Evolutionary conservation across 2,113 vertebrate species (phyloP), one percentile per base, ranked within the genome.

Genomic region (Hippocampus guttulatus): DNA sequence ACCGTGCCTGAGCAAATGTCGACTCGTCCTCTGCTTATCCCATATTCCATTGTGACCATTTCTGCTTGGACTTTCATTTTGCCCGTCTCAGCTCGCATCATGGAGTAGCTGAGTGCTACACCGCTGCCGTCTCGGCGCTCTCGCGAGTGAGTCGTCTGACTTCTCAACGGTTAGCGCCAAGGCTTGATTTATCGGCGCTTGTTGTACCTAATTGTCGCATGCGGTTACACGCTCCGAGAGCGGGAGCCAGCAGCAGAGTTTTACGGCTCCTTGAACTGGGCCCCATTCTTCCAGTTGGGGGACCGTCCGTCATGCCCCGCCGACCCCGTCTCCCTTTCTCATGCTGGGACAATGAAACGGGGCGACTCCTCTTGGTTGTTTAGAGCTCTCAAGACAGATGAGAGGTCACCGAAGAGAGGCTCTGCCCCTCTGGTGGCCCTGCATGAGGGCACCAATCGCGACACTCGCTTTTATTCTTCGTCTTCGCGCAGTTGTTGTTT

Each of bases 301-400:
- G 40, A 65, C 74, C 76, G 88, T 91, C 82, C 75, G 82, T 91
- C 90, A 90, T 81, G 72, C 70, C 71, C 63, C 71, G 81, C 69
- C 75, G 72, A 82, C 33, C 61, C 71, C 66, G 74, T 74, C 75
- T 81, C 76, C 69, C 69, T 82, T 85, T 87, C 78, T 83, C 87
- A 84, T 85, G 83, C 81, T 72, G 75, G 74, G 74, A 87, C 86
- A 88, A 91, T 91, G 88, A 88, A 85, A 85, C 8, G 62, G 52
- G 71, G 80, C 71, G 78, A 76, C 82, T 79, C 79, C 85, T 84
- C 73, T 84, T 82, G 74, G 75, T 82, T 84, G 84, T 88, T 85
- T 68, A 73, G 79, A 69, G 74, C 74, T 75, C 73, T 84, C 66
- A 54, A 65, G 84, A 83, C 78, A 75, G 83, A 88, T 84, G 77